Evolutionary conservation across 2,113 vertebrate species (phyloP), one percentile per base, ranked within the genome.

Genomic region (Odontophorus gujanensis): DNA sequence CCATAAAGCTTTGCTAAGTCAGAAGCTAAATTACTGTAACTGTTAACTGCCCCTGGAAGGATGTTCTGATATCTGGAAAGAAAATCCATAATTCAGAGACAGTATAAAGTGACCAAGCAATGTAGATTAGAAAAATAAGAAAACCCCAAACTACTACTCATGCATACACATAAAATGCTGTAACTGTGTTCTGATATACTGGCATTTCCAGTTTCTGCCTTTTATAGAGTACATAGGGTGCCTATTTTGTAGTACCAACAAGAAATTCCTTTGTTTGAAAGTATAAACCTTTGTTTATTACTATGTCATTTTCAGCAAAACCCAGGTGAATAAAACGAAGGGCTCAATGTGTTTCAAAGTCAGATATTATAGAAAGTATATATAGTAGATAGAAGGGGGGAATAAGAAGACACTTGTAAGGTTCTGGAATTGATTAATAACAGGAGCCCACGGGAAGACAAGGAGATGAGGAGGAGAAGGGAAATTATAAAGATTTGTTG

Each of bases 21-120:
- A 84, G 65, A 83, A 78, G 30, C 21, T 94, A 88, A 95, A 84
- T 91, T 95, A 86, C 58, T 57, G 62, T 85, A 95, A 94, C 78
- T 81, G 73, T 43, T 81, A 88, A 78, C 24, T 88, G 65, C 26
- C n/a, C 24, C 57, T 74, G 40, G 58, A 79, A 95, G 36, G 61
- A 57, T 88, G 43, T 72, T 36, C 65, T 83, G 47, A 34, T 88
- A 83, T 65, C 57, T 91, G 79, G 42, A 95, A 91, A 88, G 81
- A 87, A 94, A 92, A 90, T 85, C 73, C 61, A 50, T 95, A 87
- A 63, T 91, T 91, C 68, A 71, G 43, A 81, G 89, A 13, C 34
- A 53, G 36, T 68, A 75, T 66, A 81, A 93, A 88, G 71, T 81
- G 72, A n/a, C 26, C 30, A 13, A 1, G 0, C 7, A 55, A 19